These are phyloP conservation scores for Candoia aspera DNA, from an alignment of 2,113 vertebrate species.

Conservation along the genomic window DNA sequence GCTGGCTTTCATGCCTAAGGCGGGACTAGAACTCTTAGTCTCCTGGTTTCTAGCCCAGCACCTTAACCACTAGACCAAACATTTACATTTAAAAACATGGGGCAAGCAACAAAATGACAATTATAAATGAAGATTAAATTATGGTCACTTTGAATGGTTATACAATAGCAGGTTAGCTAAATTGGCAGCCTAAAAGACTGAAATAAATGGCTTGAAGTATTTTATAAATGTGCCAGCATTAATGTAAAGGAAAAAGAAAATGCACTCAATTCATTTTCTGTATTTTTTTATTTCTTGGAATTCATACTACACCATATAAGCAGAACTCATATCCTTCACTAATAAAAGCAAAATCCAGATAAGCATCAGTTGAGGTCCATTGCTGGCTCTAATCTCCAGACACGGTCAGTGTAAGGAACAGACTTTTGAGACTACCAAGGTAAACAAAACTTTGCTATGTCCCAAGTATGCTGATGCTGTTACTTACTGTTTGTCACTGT, in stretches of 20 bases:
- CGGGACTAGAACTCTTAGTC: too few relatives aligned
- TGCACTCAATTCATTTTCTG: neutral
- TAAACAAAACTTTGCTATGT: neutral
- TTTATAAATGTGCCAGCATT: neutral
- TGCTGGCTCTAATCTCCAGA: neutral
- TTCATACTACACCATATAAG: neutral
- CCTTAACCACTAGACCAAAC: too few relatives aligned
- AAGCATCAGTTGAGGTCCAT: neutral
- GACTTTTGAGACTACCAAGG: neutral
- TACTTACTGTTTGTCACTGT: neutral
- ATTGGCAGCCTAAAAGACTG: neutral
- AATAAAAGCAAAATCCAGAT: slow-evolving; percentile 4
- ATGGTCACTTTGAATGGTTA: neutral
- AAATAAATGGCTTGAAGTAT: neutral
- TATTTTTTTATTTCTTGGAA: neutral
- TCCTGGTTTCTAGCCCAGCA: too few relatives aligned
- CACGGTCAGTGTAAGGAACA: too few relatives aligned
- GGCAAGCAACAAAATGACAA: neutral
- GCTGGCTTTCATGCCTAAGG: too few relatives aligned
- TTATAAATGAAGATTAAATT: neutral
- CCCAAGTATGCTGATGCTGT: neutral
- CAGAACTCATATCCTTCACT: neutral
- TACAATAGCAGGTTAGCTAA: too few relatives aligned
- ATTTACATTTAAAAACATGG: neutral
- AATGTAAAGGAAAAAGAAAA: neutral